These are phyloP conservation scores for Chironomus striatipennis DNA, from an alignment of 1,140 invertebrate genomes.

Conservation along the genomic window DNA sequence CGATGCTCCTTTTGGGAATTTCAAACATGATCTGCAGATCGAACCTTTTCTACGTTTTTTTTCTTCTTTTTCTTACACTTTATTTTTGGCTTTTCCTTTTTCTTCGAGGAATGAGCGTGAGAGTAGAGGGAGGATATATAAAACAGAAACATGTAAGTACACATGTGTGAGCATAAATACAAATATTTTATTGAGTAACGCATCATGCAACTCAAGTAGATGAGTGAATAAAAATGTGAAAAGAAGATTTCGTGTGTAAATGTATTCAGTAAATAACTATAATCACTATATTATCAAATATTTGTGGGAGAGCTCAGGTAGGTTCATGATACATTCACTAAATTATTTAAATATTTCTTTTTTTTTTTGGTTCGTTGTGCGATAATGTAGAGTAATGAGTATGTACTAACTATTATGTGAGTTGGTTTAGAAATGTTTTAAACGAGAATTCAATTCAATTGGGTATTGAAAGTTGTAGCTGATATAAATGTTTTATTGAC, in stretches of 20 bases:
- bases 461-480: too few species aligned
- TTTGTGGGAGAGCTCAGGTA: neutral
- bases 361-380: too few species aligned
- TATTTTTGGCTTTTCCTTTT: neutral
- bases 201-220: conserved; percentile 15
- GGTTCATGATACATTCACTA: too few species aligned
- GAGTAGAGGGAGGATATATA: neutral
- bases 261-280: neutral
- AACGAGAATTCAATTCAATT: too few species aligned
- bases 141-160: neutral
- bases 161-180: conserved; percentile 18
- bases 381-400: too few species aligned
- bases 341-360: too few species aligned
- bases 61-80: neutral
- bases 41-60: neutral
- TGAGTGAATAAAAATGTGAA: neutral
- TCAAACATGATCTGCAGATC: neutral
- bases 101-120: too few species aligned
- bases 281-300: neutral
- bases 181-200: conserved; percentile 18
- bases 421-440: too few species aligned
- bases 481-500: too few species aligned
- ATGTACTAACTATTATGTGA: too few species aligned
- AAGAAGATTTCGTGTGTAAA: neutral
- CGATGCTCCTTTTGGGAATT: neutral